Evolutionary conservation across 2,113 vertebrate genomes (phyloP), one percentile per base, ranked within the genome.

Genomic region (Anguilla japonica): DNA sequence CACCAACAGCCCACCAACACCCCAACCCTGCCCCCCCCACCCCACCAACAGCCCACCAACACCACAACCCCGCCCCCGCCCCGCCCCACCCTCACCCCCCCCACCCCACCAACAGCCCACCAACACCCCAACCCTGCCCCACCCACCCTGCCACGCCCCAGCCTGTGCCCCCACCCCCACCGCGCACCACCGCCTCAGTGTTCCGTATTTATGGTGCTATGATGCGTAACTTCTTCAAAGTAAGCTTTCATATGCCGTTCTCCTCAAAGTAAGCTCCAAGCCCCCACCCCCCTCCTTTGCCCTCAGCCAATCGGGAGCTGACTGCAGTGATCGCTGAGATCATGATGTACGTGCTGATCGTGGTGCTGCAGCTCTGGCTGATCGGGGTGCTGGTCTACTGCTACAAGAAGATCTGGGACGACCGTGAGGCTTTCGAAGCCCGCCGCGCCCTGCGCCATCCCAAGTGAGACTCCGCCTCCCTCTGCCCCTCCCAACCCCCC

Each of bases 341-440:
- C 83, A 94, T 97, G 95, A 98, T 98, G 97, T 98, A 97, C 3
- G 95, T 97, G 84, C 91, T 97, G 89, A 97, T 98, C 5, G 94
- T 96, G 63, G 93, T 95, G 26, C 94, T 98, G 93, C 97, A 97
- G 87, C 94, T 98, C 82, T 98, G 97, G 97, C 93, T 98, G 78
- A 95, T 97, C 71, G 91, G 90, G 0, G 95, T 97, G 91, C 93
- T 98, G 93, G 87, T 98, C 26, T 97, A 97, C 90, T 98, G 97
- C 87, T 98, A 98, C 89, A 96, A 94, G 91, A 98, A 98, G 93
- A 96, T 96, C 0, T 96, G 94, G 0, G 94, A 94, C 0, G 96
- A 97, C 0, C 95, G 96, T 5, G 96, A 97, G 3, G 94, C 5
- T 75, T 93, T 1, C 86, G 96, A 89, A 88, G 92, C 93, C 0